Evolutionary conservation across 2,113 vertebrate species (phyloP).

Genomic region (Cnemophilus loriae): DNA sequence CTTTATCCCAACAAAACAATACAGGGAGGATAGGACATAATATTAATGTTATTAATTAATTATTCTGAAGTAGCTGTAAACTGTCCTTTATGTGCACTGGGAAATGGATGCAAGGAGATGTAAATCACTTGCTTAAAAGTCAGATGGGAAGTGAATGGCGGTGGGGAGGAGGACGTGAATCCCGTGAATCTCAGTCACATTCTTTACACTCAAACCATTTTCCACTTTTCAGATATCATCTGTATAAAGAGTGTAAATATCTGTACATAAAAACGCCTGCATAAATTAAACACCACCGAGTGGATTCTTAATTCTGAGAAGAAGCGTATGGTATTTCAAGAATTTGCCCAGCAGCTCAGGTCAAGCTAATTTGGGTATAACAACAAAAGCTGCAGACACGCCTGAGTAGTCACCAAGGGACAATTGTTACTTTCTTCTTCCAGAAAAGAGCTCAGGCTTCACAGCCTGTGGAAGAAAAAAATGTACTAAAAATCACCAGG

Average conservation of each 20-base stretch:
- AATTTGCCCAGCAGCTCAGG: background rate
- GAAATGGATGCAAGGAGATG: background rate
- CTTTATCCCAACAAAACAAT: background rate
- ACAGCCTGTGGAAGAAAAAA: background rate
- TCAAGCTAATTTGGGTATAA: background rate
- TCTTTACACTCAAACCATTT: background rate
- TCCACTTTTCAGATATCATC: background rate
- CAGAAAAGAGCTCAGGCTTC: conserved; percentile 16
- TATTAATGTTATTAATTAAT: background rate
- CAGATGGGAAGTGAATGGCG: background rate
- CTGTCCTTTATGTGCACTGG: background rate
- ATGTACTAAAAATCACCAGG: conserved; percentile 23
- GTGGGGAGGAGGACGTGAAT: background rate
- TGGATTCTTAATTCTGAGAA: background rate
- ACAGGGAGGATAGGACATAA: background rate
- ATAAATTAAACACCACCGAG: background rate
- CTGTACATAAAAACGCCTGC: background rate
- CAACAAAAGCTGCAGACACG: background rate
- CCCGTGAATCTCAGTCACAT: background rate
- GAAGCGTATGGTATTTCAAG: background rate
- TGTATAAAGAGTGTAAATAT: background rate
- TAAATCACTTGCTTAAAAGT: background rate
- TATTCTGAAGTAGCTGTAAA: background rate
- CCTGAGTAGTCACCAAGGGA: conserved; percentile 9
- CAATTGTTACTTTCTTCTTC: background rate